phyloP scores from a whole-genome alignment of 1,140 invertebrate species.

The Pseudoatta argentina region DNA sequence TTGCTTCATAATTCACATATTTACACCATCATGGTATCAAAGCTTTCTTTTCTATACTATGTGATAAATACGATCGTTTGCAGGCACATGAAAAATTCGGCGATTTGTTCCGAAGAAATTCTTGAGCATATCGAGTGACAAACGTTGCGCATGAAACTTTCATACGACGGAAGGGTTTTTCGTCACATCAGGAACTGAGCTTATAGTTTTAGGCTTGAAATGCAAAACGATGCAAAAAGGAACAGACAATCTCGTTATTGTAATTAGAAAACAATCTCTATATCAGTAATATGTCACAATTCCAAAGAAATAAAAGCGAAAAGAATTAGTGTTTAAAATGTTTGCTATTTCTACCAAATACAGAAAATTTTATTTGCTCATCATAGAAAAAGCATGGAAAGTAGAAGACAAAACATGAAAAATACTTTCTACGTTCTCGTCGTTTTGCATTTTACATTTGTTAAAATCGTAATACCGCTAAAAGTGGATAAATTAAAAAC shows the following conservation, averaged over 20 bases:
- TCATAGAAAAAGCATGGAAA: background rate
- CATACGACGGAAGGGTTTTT: background rate
- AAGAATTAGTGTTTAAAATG: background rate
- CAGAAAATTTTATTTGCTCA: background rate
- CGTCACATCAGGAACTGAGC: background rate
- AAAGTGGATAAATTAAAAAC: background rate
- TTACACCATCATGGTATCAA: slow-evolving; percentile 44
- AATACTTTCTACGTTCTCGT: slow-evolving; percentile 2
- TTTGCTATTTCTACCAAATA: background rate
- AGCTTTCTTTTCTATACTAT: background rate
- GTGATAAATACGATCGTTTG: slow-evolving; percentile 5
- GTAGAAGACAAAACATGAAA: background rate
- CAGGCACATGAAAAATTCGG: slow-evolving; percentile 50
- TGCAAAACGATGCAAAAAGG: slow-evolving; percentile 33
- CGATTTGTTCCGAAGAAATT: slow-evolving; percentile 28
- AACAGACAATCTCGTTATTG: background rate
- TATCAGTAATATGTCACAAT: background rate
- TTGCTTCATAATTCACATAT: slow-evolving; percentile 45
- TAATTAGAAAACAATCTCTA: background rate
- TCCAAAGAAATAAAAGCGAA: background rate
- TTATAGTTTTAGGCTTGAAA: slow-evolving; percentile 1
- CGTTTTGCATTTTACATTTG: slow-evolving; percentile 6
- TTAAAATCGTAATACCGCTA: background rate
- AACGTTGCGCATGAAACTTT: slow-evolving; percentile 17
- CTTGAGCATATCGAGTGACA: slow-evolving; percentile 3